Evolutionary conservation across 2,888 invertebrate species (phyloP), one percentile per base, ranked within the genome.

Genomic region (Alsophila aescularia): DNA sequence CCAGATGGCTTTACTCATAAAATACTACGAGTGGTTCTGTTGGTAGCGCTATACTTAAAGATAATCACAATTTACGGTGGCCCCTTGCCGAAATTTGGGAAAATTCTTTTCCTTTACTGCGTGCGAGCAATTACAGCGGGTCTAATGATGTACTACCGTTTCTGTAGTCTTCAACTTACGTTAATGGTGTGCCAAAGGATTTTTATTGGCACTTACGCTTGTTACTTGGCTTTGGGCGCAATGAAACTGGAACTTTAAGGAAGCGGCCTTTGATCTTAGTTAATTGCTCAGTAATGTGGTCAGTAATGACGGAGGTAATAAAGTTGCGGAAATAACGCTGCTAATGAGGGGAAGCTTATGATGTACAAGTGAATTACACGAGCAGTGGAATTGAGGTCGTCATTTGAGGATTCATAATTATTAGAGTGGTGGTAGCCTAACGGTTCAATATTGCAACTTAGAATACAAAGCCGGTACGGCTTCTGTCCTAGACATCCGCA

Each of bases 1-100:
- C 87, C 90, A 90, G 90, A 90, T 90, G 90, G 87, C 89, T 87
- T 79, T 78, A 68, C 87, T 87, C 90, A 85, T 90, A 90, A 90
- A 90, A 90, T 87, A 88, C 83, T 77, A 82, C 77, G 83, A 90
- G 89, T 86, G 86, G 85, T 81, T 82, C 83, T 84, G 83, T 80
- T 83, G 79, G 81, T 84, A 83, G 76, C 83, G 78, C 62, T 52
- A 62, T 87, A 87, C 89, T 90, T 85, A 86, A 86, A 89, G 87
- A 87, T 91, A 90, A 91, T 90, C 88, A 88, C 85, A 87, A 91
- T 90, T 91, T 91, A 90, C 90, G 80, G 81, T 75, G 74, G 78
- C 79, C 84, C 24, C 79, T 82, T 76, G 70, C 67, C 67, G 66
- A 73, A 80, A 77, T 81, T 87, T 77, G 73, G 75, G 75, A 73